A percentile compares a stretch with the other conserved stretches of the same genome.
These are phyloP conservation scores for Hesperophylax magnus DNA, from an alignment of 1,140 invertebrate species.

Conservation along the genomic window DNA sequence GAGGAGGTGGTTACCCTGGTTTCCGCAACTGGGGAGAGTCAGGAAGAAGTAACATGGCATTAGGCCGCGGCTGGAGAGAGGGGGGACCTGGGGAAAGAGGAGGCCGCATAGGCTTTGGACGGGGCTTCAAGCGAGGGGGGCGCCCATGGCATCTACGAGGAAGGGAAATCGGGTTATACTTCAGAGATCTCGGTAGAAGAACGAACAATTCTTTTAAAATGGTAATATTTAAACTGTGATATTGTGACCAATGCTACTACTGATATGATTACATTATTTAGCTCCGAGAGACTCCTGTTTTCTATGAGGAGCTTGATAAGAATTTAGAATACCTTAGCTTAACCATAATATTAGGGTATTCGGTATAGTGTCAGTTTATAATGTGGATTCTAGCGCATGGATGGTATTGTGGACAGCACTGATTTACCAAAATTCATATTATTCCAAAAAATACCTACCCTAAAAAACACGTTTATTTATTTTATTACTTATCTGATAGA, in stretches of 20 bases:
- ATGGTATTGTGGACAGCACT: background rate
- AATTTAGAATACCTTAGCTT: too few relatives aligned
- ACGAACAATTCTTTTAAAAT: background rate
- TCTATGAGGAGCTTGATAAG: too few relatives aligned
- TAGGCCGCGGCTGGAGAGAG: too few relatives aligned
- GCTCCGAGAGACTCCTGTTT: too few relatives aligned
- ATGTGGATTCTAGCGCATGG: background rate
- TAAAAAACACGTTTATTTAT: too few relatives aligned
- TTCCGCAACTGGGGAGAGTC: background rate
- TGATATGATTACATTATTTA: too few relatives aligned
- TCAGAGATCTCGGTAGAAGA: constrained; percentile 24
- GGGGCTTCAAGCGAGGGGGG: background rate
- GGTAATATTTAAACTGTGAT: background rate
- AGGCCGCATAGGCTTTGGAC: background rate
- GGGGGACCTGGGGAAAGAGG: background rate
- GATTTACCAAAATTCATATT: too few relatives aligned
- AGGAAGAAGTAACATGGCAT: too few relatives aligned
- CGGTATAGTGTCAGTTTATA: background rate
- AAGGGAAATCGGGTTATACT: constrained; percentile 45
- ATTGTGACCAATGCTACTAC: background rate
- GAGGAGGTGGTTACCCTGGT: background rate
- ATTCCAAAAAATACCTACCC: too few relatives aligned
- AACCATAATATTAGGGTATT: too few relatives aligned
- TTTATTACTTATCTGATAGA: too few relatives aligned
- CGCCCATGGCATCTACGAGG: constrained; percentile 41